phyloP scores from a whole-genome alignment of 2,113 vertebrate genomes.

The Chionis minor region DNA sequence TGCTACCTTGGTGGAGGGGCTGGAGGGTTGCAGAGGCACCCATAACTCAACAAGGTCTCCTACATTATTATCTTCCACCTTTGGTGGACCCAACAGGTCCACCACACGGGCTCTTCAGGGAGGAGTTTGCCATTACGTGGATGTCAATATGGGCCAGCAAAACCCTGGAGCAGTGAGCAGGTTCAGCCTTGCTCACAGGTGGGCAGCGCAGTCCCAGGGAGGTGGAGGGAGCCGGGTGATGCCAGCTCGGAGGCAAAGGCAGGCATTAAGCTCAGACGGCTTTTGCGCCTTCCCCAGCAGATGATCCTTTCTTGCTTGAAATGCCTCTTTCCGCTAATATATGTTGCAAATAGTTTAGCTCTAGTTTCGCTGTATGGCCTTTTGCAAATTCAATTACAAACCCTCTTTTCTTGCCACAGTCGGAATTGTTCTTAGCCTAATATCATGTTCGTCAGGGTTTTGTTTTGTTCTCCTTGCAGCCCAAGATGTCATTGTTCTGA shows the following conservation, averaged over 20 bases:
- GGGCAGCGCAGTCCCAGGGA: not conserved
- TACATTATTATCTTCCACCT: not conserved
- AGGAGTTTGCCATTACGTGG: fast-evolving
- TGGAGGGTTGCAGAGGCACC: not conserved
- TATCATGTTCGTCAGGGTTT: not conserved
- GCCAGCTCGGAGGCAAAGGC: not conserved
- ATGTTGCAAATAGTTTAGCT: not conserved
- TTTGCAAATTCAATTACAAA: constrained; percentile 33
- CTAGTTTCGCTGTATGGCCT: not conserved
- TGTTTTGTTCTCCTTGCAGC: constrained; percentile 30
- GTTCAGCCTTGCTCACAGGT: not conserved
- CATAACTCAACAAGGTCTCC: not conserved
- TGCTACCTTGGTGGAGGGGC: not conserved
- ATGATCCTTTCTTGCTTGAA: not conserved
- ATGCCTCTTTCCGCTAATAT: not conserved
- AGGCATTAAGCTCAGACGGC: not conserved
- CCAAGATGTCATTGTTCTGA: constrained; percentile 5
- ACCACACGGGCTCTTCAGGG: not conserved
- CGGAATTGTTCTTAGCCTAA: not conserved
- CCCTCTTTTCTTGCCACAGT: constrained; percentile 39
- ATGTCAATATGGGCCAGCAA: not conserved
- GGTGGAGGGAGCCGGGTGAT: not conserved
- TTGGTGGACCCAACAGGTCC: not conserved
- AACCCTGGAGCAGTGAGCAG: not conserved
- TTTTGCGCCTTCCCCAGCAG: fast-evolving